These are phyloP conservation scores for Chiloscyllium plagiosum DNA, from an alignment of 2,113 vertebrate genomes.

Conservation along the genomic window DNA sequence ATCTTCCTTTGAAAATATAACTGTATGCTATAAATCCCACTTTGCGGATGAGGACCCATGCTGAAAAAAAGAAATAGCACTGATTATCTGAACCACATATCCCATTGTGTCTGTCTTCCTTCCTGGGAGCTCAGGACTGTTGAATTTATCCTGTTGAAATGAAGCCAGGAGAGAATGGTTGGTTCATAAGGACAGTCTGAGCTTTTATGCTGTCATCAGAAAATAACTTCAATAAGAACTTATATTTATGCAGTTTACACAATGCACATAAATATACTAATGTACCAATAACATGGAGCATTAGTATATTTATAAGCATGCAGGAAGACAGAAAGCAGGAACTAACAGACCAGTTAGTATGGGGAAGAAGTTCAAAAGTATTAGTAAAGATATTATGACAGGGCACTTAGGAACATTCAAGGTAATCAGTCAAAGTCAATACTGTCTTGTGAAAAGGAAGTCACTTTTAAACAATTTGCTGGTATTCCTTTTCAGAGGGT, in stretches of 20 bases:
- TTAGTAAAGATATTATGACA: too few species aligned
- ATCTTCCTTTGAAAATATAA: not conserved
- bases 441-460: too few species aligned
- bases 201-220: not conserved
- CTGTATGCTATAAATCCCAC: not conserved
- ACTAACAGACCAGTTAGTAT: too few species aligned
- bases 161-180: not conserved
- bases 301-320: too few species aligned
- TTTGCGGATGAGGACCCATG: not conserved
- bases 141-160: not conserved
- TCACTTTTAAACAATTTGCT: too few species aligned
- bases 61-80: not conserved
- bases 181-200: not conserved
- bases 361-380: too few species aligned
- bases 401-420: too few species aligned
- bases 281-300: too few species aligned
- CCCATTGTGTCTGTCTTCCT: not conserved
- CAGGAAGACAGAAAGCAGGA: too few species aligned
- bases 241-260: not conserved
- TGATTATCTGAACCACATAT: not conserved
- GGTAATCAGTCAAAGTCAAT: too few species aligned
- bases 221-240: not conserved
- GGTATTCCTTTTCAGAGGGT: too few species aligned
- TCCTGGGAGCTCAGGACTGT: not conserved
- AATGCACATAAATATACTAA: not conserved